Conservation (phyloP, 2,888 invertebrate genomes). For the Brachyptera putata region DNA sequence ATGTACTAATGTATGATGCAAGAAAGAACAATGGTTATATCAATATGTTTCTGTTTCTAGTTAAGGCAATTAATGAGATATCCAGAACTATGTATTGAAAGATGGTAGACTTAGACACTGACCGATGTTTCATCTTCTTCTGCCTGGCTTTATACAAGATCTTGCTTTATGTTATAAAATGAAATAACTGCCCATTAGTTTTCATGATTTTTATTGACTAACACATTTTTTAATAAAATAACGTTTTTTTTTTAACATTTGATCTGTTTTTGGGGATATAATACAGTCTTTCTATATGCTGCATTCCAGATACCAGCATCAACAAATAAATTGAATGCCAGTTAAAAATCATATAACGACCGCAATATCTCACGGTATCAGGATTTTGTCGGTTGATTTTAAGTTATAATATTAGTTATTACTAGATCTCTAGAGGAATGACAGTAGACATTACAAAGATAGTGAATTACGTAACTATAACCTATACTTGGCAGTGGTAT, state of each 20-base stretch:
- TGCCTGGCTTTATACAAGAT: no score
- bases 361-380: no score
- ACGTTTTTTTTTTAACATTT: constrained; percentile 11
- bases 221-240: constrained; percentile 16
- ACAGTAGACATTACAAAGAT: neutral
- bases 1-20: no score
- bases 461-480: neutral
- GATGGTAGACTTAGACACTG: no score
- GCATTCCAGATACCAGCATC: neutral
- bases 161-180: neutral
- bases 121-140: no score
- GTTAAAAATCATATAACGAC: no score
- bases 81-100: no score
- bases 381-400: no score
- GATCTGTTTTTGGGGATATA: constrained; percentile 7
- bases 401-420: no score
- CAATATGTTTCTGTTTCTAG: no score
- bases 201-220: constrained; percentile 15
- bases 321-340: neutral
- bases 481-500: neutral
- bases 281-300: constrained; percentile 10
- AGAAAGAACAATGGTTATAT: no score
- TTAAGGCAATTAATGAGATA: no score
- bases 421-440: neutral
- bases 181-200: neutral